These are phyloP conservation scores for Halichoerus grypus DNA, from an alignment of 2,113 vertebrate species.

Conservation along the genomic window DNA sequence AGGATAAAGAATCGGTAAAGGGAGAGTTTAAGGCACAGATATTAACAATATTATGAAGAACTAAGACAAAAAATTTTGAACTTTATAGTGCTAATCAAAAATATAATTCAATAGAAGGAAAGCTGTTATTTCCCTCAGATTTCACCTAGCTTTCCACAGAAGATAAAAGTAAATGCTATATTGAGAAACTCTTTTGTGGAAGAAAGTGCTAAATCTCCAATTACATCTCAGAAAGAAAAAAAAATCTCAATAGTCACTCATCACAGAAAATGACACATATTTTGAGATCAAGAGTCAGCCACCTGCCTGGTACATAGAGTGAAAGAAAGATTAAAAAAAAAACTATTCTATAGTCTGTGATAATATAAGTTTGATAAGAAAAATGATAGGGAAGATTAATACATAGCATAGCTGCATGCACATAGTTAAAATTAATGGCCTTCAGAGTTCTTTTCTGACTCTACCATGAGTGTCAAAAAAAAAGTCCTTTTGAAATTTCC, in stretches of 20 bases:
- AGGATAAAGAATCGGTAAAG: constrained; percentile 13
- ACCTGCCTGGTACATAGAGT: constrained; percentile 68
- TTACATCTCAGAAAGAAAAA: constrained; percentile 67
- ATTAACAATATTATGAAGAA: constrained; percentile 52
- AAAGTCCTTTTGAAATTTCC: constrained; percentile 39
- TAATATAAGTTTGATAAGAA: constrained; percentile 75
- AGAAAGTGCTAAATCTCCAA: constrained; percentile 75
- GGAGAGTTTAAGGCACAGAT: not conserved
- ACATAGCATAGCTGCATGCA: constrained; percentile 37
- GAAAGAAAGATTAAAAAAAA: constrained; percentile 62
- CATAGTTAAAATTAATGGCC: constrained; percentile 74
- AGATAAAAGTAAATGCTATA: constrained; percentile 77
- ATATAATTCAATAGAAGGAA: constrained; percentile 64
- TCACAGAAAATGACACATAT: constrained; percentile 76
- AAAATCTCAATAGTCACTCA: constrained; percentile 67
- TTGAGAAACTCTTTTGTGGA: constrained; percentile 77
- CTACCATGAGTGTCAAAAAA: constrained; percentile 9
- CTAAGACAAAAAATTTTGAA: constrained; percentile 64
- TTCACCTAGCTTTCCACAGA: constrained; percentile 67
- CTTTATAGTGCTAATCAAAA: constrained; percentile 69
- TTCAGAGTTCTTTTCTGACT: constrained; percentile 45
- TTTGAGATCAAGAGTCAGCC: constrained; percentile 80
- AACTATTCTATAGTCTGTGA: constrained; percentile 58
- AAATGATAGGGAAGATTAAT: constrained; percentile 77
- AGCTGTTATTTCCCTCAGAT: constrained; percentile 71